phyloP scores from a whole-genome alignment of 2,888 invertebrate genomes.

The Melolontha melolontha region DNA sequence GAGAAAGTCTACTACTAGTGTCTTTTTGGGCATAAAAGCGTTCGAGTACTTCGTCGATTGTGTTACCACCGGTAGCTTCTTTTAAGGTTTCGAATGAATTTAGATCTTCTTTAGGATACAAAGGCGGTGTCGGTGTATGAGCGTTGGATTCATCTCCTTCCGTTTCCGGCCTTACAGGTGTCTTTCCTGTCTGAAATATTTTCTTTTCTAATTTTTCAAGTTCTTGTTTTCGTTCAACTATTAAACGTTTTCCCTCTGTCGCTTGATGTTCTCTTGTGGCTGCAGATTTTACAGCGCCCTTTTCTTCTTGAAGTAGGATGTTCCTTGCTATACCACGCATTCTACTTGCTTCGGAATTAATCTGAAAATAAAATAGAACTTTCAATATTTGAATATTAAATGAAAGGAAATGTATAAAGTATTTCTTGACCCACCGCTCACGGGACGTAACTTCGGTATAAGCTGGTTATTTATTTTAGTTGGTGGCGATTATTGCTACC shows the following conservation, averaged over 20 bases:
- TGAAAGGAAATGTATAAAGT: too few species aligned
- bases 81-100: constrained; percentile 81
- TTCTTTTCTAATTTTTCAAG: constrained; percentile 82
- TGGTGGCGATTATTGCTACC: too few species aligned
- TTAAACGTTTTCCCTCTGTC: constrained; percentile 75
- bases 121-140: constrained; percentile 35
- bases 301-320: constrained; percentile 77
- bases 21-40: constrained; percentile 80
- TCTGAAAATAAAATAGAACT: too few species aligned
- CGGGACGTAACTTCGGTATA: too few species aligned
- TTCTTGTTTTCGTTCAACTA: constrained; percentile 78
- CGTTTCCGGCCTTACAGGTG: constrained; percentile 59
- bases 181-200: constrained; percentile 75
- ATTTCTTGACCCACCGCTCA: too few species aligned
- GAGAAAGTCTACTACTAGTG: constrained; percentile 77
- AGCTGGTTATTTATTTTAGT: too few species aligned
- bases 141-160: constrained; percentile 57
- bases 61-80: constrained; percentile 83
- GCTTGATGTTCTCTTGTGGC: constrained; percentile 75
- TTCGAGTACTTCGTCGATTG: constrained; percentile 79
- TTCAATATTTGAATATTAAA: too few species aligned
- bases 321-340: constrained; percentile 78
- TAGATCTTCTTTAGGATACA: constrained; percentile 65
- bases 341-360: constrained; percentile 80
- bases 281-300: constrained; percentile 75